Percentiles rank a stretch among this genome's conserved stretches.
These are phyloP conservation scores for Heterodera filipjevi DNA, from an alignment of 2,888 invertebrate species.

Conservation along the genomic window DNA sequence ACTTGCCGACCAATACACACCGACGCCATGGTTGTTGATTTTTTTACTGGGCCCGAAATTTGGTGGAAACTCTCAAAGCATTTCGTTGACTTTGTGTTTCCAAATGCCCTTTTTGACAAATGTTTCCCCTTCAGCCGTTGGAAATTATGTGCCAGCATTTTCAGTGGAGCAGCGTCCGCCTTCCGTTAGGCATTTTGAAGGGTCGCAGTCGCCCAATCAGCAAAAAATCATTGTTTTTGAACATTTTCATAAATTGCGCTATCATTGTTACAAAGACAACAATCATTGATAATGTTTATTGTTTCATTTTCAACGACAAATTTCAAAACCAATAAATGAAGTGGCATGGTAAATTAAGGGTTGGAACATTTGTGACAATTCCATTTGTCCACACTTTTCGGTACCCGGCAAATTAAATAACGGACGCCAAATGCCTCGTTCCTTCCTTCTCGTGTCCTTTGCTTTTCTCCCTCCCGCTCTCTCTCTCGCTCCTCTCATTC, in stretches of 20 bases:
- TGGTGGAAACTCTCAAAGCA: too few relatives aligned
- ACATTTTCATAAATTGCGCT: too few relatives aligned
- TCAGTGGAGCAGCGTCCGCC: neutral
- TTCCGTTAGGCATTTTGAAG: constrained; percentile 6
- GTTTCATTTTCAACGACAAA: neutral
- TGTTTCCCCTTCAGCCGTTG: constrained; percentile 21
- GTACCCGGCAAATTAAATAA: too few relatives aligned
- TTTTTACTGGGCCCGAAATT: too few relatives aligned
- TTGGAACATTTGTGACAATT: too few relatives aligned
- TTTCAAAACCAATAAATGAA: neutral
- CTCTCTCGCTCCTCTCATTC: neutral
- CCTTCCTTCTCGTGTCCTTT: neutral
- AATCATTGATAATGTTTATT: neutral
- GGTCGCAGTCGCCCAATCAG: neutral
- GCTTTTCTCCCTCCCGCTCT: neutral
- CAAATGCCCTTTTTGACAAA: too few relatives aligned
- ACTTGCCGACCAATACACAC: constrained; percentile 30
- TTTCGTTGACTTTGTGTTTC: too few relatives aligned
- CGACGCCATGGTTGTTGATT: constrained; percentile 26
- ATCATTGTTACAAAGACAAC: neutral
- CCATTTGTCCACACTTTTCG: too few relatives aligned
- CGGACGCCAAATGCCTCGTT: too few relatives aligned
- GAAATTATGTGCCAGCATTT: constrained; percentile 36
- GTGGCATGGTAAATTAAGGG: neutral
- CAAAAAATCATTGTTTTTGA: neutral